Evolutionary conservation across 2,113 vertebrate genomes (phyloP).

Genomic region (Lanius ludovicianus): DNA sequence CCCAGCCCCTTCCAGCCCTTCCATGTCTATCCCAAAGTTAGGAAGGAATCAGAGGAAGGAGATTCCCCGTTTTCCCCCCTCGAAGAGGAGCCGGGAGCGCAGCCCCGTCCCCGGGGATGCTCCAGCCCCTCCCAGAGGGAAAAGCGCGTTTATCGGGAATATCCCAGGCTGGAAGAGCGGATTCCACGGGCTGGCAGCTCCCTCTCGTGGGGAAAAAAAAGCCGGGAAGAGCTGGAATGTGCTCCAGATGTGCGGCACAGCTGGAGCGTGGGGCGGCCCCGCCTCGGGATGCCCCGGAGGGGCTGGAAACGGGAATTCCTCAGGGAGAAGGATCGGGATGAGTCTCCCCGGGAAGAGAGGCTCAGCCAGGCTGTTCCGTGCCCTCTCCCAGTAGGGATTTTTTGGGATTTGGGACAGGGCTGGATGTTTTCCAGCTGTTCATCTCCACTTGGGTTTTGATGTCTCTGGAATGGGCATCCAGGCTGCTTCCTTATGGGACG

Average conservation of each 20-base stretch:
- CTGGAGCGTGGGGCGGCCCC: not conserved
- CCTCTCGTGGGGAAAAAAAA: not conserved
- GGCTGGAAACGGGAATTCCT: not conserved
- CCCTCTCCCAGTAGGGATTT: not conserved
- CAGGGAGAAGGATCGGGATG: not conserved
- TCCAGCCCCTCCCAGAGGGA: not conserved
- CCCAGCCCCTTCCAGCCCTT: not conserved
- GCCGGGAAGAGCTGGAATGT: not conserved
- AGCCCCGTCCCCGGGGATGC: not conserved
- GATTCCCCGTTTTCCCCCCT: fast-evolving
- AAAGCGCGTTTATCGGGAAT: fast-evolving
- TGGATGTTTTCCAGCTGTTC: not conserved
- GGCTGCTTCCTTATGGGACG: not conserved
- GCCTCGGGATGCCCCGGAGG: not conserved
- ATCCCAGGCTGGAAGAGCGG: not conserved
- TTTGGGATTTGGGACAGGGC: not conserved
- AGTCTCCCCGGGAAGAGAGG: not conserved
- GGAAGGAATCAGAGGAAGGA: not conserved
- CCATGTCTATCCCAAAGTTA: fast-evolving
- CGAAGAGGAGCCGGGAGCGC: fast-evolving
- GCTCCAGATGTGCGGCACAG: conserved; percentile 2
- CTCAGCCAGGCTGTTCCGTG: not conserved
- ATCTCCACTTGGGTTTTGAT: not conserved
- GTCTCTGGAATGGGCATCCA: not conserved
- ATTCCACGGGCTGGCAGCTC: conserved; percentile 4